Evolutionary conservation across 2,113 vertebrate genomes (phyloP).

Genomic region (Anolis sagrei): DNA sequence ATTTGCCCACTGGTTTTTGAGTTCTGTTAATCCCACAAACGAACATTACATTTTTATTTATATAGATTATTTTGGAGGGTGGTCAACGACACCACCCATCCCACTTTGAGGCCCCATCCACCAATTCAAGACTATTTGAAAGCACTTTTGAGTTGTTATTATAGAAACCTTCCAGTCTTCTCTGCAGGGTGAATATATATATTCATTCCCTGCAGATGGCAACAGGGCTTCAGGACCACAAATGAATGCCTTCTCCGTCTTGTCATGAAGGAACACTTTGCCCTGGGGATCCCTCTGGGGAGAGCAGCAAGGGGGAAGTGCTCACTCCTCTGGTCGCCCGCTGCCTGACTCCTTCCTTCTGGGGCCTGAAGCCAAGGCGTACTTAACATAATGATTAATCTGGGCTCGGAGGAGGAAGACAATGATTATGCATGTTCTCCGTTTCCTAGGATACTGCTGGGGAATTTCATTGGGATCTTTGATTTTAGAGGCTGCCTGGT

Average conservation of each 20-base stretch:
- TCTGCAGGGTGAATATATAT: background rate
- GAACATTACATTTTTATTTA: too few species aligned
- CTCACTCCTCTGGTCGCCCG: background rate
- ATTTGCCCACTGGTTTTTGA: too few species aligned
- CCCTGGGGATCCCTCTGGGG: background rate
- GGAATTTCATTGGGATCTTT: conserved; percentile 29
- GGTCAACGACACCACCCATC: too few species aligned
- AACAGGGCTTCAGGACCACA: background rate
- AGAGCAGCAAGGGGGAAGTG: background rate
- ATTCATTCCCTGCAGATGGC: background rate
- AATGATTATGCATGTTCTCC: conserved; percentile 11
- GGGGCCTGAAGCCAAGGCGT: background rate
- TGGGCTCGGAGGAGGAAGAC: background rate
- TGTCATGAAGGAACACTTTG: background rate
- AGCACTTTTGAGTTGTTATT: too few species aligned
- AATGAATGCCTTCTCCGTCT: background rate
- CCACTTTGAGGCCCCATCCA: too few species aligned
- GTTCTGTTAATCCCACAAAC: too few species aligned
- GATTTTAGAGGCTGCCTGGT: conserved; percentile 3
- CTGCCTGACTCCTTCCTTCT: background rate
- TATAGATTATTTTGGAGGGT: too few species aligned
- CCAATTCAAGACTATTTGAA: too few species aligned
- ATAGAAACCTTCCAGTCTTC: background rate
- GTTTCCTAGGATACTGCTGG: conserved; percentile 36
- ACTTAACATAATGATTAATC: conserved; percentile 35